Conservation (phyloP, 2,113 vertebrate genomes). For the Arvicanthis niloticus region DNA sequence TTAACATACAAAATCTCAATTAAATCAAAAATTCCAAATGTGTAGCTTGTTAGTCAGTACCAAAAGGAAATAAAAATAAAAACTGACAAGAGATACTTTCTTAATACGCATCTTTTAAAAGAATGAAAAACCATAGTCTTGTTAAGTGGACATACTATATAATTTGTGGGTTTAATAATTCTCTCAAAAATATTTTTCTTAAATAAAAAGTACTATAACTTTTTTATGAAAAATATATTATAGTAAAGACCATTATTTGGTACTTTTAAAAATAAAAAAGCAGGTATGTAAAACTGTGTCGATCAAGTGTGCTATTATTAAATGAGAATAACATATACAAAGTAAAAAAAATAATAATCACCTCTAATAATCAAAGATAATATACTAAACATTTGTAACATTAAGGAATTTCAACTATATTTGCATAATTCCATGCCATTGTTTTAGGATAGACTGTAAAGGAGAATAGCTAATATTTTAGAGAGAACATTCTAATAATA, state of each 20-base stretch:
- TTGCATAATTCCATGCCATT: conserved; percentile 49
- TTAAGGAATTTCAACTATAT: conserved; percentile 61
- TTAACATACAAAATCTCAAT: conserved; percentile 51
- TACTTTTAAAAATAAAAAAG: conserved; percentile 75
- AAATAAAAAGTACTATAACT: conserved; percentile 74
- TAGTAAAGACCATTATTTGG: conserved; percentile 67
- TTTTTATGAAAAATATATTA: conserved; percentile 71
- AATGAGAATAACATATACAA: conserved; percentile 38
- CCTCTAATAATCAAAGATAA: conserved; percentile 58
- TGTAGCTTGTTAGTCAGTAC: conserved; percentile 71
- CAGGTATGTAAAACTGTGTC: conserved; percentile 50
- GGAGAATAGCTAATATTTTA: conserved; percentile 81
- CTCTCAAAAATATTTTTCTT: conserved; percentile 85
- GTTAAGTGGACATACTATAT: conserved; percentile 78
- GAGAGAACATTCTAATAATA: conserved; percentile 83
- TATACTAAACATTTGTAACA: conserved; percentile 61
- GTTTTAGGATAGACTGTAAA: conserved; percentile 49
- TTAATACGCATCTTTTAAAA: conserved; percentile 76
- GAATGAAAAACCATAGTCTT: conserved; percentile 90
- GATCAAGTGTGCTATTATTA: conserved; percentile 50
- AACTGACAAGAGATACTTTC: conserved; percentile 52
- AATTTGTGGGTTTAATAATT: conserved; percentile 83
- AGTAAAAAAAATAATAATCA: background rate
- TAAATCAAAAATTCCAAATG: conserved; percentile 60
- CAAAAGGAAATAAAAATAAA: conserved; percentile 62